phyloP scores from a whole-genome alignment of 92 coral and sea anemone species.

The Parazoanthus darwini region DNA sequence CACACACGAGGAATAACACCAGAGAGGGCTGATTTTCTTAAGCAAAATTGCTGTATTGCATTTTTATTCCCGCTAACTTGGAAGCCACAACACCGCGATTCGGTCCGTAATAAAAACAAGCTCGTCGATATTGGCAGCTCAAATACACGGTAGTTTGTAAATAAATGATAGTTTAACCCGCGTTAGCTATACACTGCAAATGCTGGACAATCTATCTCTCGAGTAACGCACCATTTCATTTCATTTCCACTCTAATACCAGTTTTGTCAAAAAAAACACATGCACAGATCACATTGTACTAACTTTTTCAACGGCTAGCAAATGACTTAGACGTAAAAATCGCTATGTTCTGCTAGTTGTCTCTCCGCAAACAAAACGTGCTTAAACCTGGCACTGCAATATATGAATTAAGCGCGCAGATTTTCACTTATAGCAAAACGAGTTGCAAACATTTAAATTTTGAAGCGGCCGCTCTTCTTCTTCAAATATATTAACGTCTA shows the following conservation, averaged over 20 bases:
- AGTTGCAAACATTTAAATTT: not conserved
- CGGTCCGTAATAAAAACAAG: not conserved
- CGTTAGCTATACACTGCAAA: not conserved
- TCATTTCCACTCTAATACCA: not conserved
- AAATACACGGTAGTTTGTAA: slow-evolving; percentile 20
- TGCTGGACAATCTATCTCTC: not conserved
- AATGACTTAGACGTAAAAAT: not conserved
- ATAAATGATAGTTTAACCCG: slow-evolving; percentile 2
- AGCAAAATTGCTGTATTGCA: not conserved
- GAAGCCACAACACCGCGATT: not conserved
- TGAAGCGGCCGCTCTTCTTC: not conserved
- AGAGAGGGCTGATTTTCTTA: not conserved
- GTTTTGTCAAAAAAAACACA: slow-evolving; percentile 5
- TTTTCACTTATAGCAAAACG: not conserved
- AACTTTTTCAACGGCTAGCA: not conserved
- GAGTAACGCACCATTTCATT: not conserved
- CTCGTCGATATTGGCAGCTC: not conserved
- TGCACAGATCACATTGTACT: not conserved
- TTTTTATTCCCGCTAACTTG: not conserved
- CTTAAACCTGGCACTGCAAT: too few relatives aligned
- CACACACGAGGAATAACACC: not conserved
- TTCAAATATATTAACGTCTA: not conserved
- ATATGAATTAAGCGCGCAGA: too few relatives aligned
- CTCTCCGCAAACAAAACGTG: too few relatives aligned
- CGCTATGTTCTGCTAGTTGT: too few relatives aligned